These are phyloP conservation scores for Thamnophis elegans DNA, from an alignment of 2,797 vertebrate species.

Conservation along the genomic window DNA sequence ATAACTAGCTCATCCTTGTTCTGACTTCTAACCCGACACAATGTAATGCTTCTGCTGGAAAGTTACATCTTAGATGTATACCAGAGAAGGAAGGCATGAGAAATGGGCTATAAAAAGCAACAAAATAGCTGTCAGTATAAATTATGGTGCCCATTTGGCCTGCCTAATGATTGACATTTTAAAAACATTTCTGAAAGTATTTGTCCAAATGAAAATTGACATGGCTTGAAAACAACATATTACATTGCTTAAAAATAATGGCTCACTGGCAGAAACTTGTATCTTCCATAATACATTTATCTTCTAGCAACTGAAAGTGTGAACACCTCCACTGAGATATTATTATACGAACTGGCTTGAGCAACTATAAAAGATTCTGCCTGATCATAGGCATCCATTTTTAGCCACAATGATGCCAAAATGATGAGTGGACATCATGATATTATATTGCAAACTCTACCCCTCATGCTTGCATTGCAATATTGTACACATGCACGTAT, in stretches of 20 bases:
- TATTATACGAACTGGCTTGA: background rate
- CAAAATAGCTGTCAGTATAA: background rate
- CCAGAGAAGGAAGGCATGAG: background rate
- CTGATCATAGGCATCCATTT: background rate
- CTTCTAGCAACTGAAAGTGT: background rate
- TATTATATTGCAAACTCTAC: background rate
- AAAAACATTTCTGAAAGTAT: slow-evolving; percentile 1
- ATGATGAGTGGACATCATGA: background rate
- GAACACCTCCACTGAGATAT: background rate
- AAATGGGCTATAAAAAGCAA: background rate
- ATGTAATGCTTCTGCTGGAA: background rate
- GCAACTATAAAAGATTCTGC: background rate
- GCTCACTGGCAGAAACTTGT: background rate
- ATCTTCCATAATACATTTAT: background rate
- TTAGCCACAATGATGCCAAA: background rate
- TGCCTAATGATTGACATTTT: slow-evolving; percentile 5
- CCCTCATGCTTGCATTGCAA: background rate
- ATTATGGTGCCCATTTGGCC: background rate
- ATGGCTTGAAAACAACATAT: background rate
- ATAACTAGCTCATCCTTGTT: background rate
- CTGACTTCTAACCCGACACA: background rate
- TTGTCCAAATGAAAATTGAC: background rate
- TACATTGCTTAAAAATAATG: background rate
- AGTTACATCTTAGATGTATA: background rate
- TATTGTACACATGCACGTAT: background rate